Evolutionary conservation across 2,113 vertebrate genomes (phyloP).

Genomic region (Chaetura pelagica): DNA sequence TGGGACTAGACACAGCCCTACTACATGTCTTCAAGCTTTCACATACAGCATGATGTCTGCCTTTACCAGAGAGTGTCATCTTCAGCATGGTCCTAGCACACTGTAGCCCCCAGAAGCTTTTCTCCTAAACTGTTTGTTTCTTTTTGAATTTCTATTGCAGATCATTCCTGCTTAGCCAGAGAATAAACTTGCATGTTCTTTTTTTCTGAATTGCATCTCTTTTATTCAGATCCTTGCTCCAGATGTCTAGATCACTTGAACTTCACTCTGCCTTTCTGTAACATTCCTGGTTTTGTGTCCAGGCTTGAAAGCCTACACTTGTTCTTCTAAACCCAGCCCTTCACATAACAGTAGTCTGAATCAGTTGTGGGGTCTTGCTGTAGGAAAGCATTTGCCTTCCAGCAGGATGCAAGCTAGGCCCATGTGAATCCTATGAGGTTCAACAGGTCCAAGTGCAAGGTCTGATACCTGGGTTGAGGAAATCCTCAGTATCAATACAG

Average conservation of each 20-base stretch:
- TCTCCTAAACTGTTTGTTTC: background rate
- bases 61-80: background rate
- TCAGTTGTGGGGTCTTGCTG: accelerated
- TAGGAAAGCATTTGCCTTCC: background rate
- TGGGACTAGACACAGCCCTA: background rate
- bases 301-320: background rate
- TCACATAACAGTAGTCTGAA: background rate
- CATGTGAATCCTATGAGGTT: background rate
- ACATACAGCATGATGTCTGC: background rate
- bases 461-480: background rate
- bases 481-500: background rate
- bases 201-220: background rate
- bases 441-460: background rate
- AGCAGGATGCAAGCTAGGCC: background rate
- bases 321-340: background rate
- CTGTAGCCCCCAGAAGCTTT: background rate
- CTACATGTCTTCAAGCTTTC: background rate
- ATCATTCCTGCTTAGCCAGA: background rate
- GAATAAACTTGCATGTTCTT: background rate
- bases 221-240: background rate
- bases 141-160: background rate
- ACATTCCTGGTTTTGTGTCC: background rate
- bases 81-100: background rate
- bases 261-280: background rate
- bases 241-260: background rate